Percentiles rank a stretch among this genome's conserved stretches.
These are phyloP conservation scores for Papilio polytes DNA, from an alignment of 1,140 invertebrate species.

Conservation along the genomic window DNA sequence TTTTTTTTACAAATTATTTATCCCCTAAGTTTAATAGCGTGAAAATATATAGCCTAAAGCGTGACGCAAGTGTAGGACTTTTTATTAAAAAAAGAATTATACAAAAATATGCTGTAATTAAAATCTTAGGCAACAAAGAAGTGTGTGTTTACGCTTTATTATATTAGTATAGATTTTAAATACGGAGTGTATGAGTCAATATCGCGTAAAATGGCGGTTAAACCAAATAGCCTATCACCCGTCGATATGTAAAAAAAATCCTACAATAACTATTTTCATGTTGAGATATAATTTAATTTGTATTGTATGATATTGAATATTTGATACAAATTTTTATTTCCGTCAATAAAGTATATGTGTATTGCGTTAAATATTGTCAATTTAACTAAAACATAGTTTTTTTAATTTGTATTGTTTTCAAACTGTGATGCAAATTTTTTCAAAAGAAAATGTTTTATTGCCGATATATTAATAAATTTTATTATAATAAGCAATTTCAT, in stretches of 20 bases:
- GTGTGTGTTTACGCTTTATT: no score
- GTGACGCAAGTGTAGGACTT: no score
- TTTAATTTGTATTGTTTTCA: neutral
- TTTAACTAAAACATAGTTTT: neutral
- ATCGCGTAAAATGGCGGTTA: no score
- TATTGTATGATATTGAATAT: constrained; percentile 13
- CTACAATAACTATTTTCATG: neutral
- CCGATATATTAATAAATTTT: neutral
- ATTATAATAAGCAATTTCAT: neutral
- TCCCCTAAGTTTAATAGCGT: no score
- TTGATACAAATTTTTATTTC: neutral
- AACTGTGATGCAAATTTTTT: neutral
- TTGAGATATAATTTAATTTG: neutral
- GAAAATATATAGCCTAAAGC: no score
- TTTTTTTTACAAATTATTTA: no score
- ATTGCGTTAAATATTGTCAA: neutral
- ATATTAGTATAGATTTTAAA: no score
- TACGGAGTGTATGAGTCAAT: no score
- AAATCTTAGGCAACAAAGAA: no score
- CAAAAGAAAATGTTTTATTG: neutral
- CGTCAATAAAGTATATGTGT: neutral
- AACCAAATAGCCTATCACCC: no score
- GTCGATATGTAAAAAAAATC: neutral
- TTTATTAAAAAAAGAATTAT: no score
- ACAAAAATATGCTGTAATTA: no score